Percentiles rank a stretch among this genome's conserved stretches.
phyloP scores from a whole-genome alignment of 1,140 invertebrate genomes.

The Saccostrea glomerata region DNA sequence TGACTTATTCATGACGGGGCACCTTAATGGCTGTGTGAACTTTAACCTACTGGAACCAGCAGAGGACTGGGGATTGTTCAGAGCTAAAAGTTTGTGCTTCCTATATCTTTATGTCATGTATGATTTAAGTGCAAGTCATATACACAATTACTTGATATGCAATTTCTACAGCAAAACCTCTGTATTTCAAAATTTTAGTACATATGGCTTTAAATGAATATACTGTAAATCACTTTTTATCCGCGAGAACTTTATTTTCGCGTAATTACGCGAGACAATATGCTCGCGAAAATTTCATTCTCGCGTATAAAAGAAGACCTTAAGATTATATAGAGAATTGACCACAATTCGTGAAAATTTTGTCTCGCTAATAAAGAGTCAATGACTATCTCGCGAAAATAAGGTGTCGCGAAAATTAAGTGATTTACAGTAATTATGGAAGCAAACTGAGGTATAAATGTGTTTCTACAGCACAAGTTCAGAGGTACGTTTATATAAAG shows the following conservation, averaged over 20 bases:
- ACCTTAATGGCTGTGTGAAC: slow-evolving; percentile 69
- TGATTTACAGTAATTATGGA: too few species aligned
- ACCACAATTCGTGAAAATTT: too few species aligned
- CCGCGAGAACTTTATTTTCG: too few species aligned
- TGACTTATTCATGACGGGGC: slow-evolving; percentile 67
- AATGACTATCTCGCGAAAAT: too few species aligned
- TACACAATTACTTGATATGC: not conserved
- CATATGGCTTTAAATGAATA: not conserved
- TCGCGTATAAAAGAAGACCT: too few species aligned
- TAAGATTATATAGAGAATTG: too few species aligned
- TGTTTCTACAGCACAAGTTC: not conserved
- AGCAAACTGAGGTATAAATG: not conserved
- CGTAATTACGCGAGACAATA: too few species aligned
- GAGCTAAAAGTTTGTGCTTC: slow-evolving; percentile 64
- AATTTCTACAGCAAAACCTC: not conserved
- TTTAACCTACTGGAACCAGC: slow-evolving; percentile 63
- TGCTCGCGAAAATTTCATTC: too few species aligned
- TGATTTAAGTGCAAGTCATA: not conserved
- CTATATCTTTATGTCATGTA: too few species aligned
- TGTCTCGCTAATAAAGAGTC: too few species aligned
- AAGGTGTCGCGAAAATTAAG: too few species aligned
- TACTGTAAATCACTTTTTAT: too few species aligned
- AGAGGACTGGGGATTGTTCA: slow-evolving; percentile 67
- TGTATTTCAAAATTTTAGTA: not conserved
- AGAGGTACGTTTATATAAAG: not conserved